phyloP scores from a whole-genome alignment of 2,888 invertebrate species.

The Scaptodrosophila latifasciaeformis region DNA sequence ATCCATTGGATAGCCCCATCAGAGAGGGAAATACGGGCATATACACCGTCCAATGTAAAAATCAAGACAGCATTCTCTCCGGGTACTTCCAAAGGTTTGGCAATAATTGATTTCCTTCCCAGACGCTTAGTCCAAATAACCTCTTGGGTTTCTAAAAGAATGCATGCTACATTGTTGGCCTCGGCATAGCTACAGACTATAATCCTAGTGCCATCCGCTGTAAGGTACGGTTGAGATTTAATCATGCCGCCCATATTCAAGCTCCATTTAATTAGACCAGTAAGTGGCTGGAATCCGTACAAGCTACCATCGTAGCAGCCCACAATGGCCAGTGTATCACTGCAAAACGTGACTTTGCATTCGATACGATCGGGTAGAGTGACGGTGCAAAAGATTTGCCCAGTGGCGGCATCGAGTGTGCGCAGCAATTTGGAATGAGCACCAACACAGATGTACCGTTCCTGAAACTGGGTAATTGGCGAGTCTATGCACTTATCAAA shows the following conservation, averaged over 20 bases:
- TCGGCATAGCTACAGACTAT: conserved; percentile 77
- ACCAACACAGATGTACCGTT: conserved; percentile 77
- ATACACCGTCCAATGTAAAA: conserved; percentile 78
- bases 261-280: conserved; percentile 79
- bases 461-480: conserved; percentile 78
- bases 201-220: conserved; percentile 79
- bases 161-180: conserved; percentile 64
- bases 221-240: conserved; percentile 76
- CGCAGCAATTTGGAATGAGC: conserved; percentile 85
- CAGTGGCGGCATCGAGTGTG: conserved; percentile 78
- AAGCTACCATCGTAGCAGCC: conserved; percentile 87
- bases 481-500: conserved; percentile 88
- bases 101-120: conserved; percentile 76
- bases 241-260: conserved; percentile 75
- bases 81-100: conserved; percentile 74
- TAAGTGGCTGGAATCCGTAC: conserved; percentile 79
- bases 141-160: conserved; percentile 52
- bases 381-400: conserved; percentile 76
- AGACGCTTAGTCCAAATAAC: conserved; percentile 61
- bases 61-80: conserved; percentile 70
- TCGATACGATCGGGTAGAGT: conserved; percentile 83
- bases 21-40: conserved; percentile 74
- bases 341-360: conserved; percentile 78
- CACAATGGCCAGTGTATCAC: conserved; percentile 77
- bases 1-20: conserved; percentile 77